A percentile compares a stretch with the other conserved stretches of the same genome.
Evolutionary conservation across 2,888 invertebrate species (phyloP).

Genomic region (Lydus trimaculatus): DNA sequence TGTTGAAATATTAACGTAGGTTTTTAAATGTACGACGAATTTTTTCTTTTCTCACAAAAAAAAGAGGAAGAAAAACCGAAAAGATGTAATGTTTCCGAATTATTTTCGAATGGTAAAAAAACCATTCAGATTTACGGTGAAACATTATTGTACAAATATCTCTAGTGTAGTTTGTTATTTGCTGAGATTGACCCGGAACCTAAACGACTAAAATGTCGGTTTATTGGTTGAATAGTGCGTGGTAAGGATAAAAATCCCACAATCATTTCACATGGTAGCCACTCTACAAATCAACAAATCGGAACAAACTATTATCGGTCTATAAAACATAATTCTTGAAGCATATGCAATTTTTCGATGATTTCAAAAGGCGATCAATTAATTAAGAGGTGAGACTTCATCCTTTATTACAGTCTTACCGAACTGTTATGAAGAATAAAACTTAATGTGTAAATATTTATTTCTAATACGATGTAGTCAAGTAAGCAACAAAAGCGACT

Average conservation of each 20-base stretch:
- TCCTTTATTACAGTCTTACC: too few relatives aligned
- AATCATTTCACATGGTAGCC: not conserved
- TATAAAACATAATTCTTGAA: not conserved
- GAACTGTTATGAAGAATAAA: too few relatives aligned
- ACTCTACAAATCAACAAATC: not conserved
- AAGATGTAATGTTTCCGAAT: not conserved
- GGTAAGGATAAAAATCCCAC: constrained; percentile 6
- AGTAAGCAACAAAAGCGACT: constrained; percentile 14
- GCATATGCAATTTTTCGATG: too few relatives aligned
- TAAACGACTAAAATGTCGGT: constrained; percentile 9
- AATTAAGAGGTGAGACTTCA: too few relatives aligned
- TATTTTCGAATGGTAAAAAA: not conserved
- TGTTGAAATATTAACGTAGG: constrained; percentile 18
- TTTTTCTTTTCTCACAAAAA: not conserved
- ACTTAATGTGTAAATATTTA: too few relatives aligned
- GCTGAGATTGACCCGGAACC: constrained; percentile 7
- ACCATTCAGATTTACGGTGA: constrained; percentile 17
- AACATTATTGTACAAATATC: constrained; percentile 25
- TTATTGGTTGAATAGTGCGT: constrained; percentile 9
- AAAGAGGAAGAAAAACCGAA: too few relatives aligned
- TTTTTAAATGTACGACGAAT: not conserved
- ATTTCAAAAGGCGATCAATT: too few relatives aligned
- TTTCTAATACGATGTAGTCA: not conserved
- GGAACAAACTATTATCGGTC: not conserved
- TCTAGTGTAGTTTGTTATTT: constrained; percentile 1